Evolutionary conservation across 2,113 vertebrate species (phyloP).

Genomic region (Mionectes macconnelli): DNA sequence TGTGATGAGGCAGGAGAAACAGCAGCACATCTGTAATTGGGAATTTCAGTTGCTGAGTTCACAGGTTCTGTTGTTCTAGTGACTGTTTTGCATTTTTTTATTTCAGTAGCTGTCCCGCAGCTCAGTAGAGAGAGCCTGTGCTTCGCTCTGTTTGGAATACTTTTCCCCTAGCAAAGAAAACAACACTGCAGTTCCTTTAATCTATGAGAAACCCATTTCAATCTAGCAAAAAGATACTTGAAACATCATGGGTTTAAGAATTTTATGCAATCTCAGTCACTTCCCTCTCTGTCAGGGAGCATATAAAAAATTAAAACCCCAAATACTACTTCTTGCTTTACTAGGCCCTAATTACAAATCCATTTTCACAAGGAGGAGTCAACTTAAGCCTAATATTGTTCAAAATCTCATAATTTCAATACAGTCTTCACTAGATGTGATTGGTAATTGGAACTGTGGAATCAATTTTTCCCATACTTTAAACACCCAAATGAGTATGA

Average conservation of each 20-base stretch:
- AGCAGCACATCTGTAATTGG: neutral
- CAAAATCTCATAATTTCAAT: constrained; percentile 39
- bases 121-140: neutral
- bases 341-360: constrained; percentile 33
- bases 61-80: constrained; percentile 12
- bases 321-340: constrained; percentile 18
- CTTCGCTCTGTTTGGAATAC: neutral
- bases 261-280: constrained; percentile 33
- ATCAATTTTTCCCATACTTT: constrained; percentile 51
- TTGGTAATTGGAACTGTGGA: constrained; percentile 46
- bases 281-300: neutral
- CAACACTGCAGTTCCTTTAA: neutral
- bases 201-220: neutral
- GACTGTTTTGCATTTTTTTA: neutral
- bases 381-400: constrained; percentile 38
- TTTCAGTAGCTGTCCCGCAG: neutral
- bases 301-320: constrained; percentile 45
- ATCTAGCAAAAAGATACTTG: constrained; percentile 26
- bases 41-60: constrained; percentile 26
- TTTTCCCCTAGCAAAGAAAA: constrained; percentile 14
- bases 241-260: constrained; percentile 19
- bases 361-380: constrained; percentile 48
- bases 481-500: constrained; percentile 55
- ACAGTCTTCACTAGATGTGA: neutral
- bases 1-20: neutral